These are phyloP conservation scores for Phrynosoma blainvillii DNA, from an alignment of 2,113 vertebrate species.

Conservation along the genomic window DNA sequence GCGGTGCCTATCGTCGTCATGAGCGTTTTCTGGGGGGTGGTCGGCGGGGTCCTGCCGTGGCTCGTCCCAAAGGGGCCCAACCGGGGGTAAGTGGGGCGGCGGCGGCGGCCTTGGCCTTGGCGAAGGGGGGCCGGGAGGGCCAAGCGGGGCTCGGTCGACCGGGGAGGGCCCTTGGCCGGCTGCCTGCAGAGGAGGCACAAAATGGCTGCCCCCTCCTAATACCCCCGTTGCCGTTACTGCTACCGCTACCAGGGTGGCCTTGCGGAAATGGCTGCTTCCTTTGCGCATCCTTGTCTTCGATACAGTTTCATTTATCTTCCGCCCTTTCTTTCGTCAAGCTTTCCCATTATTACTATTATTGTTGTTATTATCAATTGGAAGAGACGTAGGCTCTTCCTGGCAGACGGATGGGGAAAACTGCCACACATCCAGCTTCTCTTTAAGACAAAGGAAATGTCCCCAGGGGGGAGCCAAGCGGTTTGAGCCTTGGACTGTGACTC, in stretches of 20 bases:
- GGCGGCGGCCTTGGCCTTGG: not conserved
- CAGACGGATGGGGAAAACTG: no score
- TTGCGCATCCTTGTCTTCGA: no score
- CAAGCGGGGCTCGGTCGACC: not conserved
- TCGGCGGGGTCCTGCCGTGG: slow-evolving; percentile 89
- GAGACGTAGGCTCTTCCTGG: no score
- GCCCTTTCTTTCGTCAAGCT: not conserved
- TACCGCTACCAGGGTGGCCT: not conserved
- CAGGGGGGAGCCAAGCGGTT: no score
- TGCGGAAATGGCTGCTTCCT: not conserved
- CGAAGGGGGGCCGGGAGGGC: not conserved
- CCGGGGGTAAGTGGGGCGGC: slow-evolving; percentile 83
- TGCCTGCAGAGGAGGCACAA: no score
- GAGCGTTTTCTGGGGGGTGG: slow-evolving; percentile 90
- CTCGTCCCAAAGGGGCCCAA: slow-evolving; percentile 94
- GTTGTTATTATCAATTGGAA: not conserved
- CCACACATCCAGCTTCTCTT: no score
- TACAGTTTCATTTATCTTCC: no score
- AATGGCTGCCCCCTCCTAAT: no score
- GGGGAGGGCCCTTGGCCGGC: not conserved
- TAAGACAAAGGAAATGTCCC: not conserved
- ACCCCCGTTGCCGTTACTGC: no score
- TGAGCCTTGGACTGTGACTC: no score
- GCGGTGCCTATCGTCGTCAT: slow-evolving; percentile 86
- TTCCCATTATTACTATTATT: not conserved